Evolutionary conservation across 2,113 vertebrate species (phyloP), one percentile per base, ranked within the genome.

Genomic region (Isurus oxyrinchus): DNA sequence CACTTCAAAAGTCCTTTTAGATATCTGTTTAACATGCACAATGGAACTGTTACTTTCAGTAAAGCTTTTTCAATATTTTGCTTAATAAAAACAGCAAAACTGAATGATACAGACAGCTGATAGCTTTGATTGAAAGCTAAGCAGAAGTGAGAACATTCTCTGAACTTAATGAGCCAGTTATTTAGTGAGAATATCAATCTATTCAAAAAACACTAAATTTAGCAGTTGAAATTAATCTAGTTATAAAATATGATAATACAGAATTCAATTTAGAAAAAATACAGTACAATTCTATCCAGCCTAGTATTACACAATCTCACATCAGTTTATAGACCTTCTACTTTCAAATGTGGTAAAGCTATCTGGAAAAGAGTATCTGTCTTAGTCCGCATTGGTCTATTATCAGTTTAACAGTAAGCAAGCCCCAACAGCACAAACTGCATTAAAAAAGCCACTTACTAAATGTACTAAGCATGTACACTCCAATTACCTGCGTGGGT

Each of bases 321-420:
- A 61, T 21, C 88, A 96, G 31, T 27, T 61, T 19, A 96, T 87
- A 55, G 53, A 61, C 96, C 44, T 44, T 96, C 2, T 35, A 57
- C 63, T 97, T 96, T 96, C 91, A 14, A 6, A 97, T 97, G 96
- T 96, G 44, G 95, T 6, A 95, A 79, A 79, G 67, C 96, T 96
- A 96, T 57, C 96, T 96, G 5, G 0, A 55, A 96, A 95, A 84
- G 19, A 96, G 14, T 53, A 96, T 79, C 0, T 14, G 90, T 96
- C 96, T 84, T 94, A 11, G 96, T 94, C 61, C 96, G 53, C 76
- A 96, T 2, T 87, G 96, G 96, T 13, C 96, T 31, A 94, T 3
- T 23, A 86, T 72, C 35, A 93, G 57, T 19, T 67, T 57, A 66
- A 96, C 6, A 27, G 61, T 84, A 96, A 10, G 55, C 66, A 16